Evolutionary conservation across 2,113 vertebrate genomes (phyloP), one percentile per base, ranked within the genome.

Genomic region (Microcebus lehilahytsara): DNA sequence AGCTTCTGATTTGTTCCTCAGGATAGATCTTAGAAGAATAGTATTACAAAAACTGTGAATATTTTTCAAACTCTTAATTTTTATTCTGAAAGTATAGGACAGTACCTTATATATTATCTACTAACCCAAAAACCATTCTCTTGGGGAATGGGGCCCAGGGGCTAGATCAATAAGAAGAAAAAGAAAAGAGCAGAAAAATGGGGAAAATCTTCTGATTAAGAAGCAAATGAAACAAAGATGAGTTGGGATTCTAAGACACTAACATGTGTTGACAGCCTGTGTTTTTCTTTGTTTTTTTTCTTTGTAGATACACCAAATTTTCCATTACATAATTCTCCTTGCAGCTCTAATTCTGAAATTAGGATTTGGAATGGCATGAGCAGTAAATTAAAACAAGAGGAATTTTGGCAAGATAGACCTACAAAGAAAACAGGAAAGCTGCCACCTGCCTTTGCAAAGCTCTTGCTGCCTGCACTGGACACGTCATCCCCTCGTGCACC

Each of bases 401-500:
- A 37, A 51, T 8, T 25, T 16, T 74, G 25, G 69, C 56, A 12
- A 89, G 30, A 74, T 3, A 25, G 37, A 10, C 60, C 80, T 77
- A 53, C 5, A 64, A 27, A 58, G 22, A 40, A 75, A 88, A 20
- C 30, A 37, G 46, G 23, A 67, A 79, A 42, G 20, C 10, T 74
- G 60, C 51, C 32, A 16, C 27, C 19, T 78, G 64, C 10, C 34
- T 80, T n/a, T 11, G 23, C 11, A 56, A 56, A 78, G 62, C 4
- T 20, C 85, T 79, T 12, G 30, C 34, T 72, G 9, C 46, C 12
- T 2, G 6, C 13, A 12, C 12, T 3, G 37, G 30, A 37, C 30
- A 16, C 17, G 2, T 17, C 3, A 13, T 46, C 3, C 10, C 53
- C 60, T 74, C 1, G 0, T 2, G 13, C 0, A 3, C 40, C 4